Evolutionary conservation across 2,888 invertebrate species (phyloP).

Genomic region (Limnephilus lunatus): DNA sequence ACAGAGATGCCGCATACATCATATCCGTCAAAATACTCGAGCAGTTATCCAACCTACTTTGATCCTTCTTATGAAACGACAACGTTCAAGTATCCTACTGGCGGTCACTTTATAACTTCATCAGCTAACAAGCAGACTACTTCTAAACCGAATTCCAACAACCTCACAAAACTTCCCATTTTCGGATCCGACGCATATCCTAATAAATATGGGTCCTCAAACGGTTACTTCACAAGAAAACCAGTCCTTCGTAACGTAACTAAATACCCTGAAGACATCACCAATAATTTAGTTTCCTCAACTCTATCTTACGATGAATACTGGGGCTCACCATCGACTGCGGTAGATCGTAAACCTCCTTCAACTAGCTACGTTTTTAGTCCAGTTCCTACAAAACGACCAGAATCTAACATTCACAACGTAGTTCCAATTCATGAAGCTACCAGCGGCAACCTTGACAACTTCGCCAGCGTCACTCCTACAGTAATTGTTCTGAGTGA

Average conservation of each 20-base stretch:
- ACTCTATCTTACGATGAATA: constrained; percentile 63
- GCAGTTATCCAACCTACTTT: constrained; percentile 68
- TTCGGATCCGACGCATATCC: constrained; percentile 53
- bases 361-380: constrained; percentile 73
- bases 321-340: constrained; percentile 64
- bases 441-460: constrained; percentile 69
- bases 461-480: constrained; percentile 75
- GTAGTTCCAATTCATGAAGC: constrained; percentile 71
- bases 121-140: constrained; percentile 67
- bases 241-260: constrained; percentile 45
- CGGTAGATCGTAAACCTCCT: constrained; percentile 69
- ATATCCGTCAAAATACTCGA: constrained; percentile 70
- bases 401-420: constrained; percentile 70
- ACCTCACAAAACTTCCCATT: constrained; percentile 66
- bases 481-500: constrained; percentile 72
- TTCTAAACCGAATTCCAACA: constrained; percentile 74
- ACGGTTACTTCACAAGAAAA: constrained; percentile 60
- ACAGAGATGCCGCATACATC: constrained; percentile 70
- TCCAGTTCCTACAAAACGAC: constrained; percentile 75
- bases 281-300: constrained; percentile 52
- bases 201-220: constrained; percentile 65
- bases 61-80: constrained; percentile 50
- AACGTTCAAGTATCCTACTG: constrained; percentile 46
- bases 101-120: constrained; percentile 67
- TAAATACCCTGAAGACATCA: constrained; percentile 54